These are phyloP conservation scores for Zaprionus nigranus DNA, from an alignment of 1,140 invertebrate species.

Conservation along the genomic window DNA sequence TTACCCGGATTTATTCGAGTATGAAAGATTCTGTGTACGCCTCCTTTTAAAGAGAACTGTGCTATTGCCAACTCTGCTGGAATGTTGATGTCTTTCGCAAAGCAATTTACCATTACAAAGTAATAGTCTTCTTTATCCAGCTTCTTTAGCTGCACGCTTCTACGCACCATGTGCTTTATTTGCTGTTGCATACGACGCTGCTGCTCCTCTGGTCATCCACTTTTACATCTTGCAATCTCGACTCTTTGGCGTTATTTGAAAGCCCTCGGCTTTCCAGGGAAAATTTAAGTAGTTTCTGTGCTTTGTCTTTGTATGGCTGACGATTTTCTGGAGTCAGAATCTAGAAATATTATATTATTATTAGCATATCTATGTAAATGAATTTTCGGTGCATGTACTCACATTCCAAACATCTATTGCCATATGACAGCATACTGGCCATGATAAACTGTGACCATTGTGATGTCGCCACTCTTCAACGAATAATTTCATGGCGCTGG, in stretches of 20 bases:
- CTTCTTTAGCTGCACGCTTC: neutral
- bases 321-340: too few relatives aligned
- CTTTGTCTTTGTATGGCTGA: too few relatives aligned
- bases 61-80: slow-evolving; percentile 31
- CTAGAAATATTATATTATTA: too few relatives aligned
- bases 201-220: neutral
- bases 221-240: neutral
- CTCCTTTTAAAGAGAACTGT: slow-evolving; percentile 30
- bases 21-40: slow-evolving; percentile 26
- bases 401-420: too few relatives aligned
- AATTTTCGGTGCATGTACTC: too few relatives aligned
- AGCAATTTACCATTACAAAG: slow-evolving; percentile 46
- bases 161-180: slow-evolving; percentile 2
- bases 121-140: slow-evolving; percentile 23
- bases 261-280: neutral
- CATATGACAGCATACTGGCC: too few relatives aligned
- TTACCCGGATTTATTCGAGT: slow-evolving; percentile 43
- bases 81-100: slow-evolving; percentile 25
- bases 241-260: neutral
- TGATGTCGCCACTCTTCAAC: too few relatives aligned
- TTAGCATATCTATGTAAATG: too few relatives aligned
- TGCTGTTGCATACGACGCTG: neutral
- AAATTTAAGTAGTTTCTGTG: too few relatives aligned
- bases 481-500: too few relatives aligned
- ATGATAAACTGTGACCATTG: too few relatives aligned